phyloP scores from a whole-genome alignment of 2,888 invertebrate species.

The Tenodera sinensis region DNA sequence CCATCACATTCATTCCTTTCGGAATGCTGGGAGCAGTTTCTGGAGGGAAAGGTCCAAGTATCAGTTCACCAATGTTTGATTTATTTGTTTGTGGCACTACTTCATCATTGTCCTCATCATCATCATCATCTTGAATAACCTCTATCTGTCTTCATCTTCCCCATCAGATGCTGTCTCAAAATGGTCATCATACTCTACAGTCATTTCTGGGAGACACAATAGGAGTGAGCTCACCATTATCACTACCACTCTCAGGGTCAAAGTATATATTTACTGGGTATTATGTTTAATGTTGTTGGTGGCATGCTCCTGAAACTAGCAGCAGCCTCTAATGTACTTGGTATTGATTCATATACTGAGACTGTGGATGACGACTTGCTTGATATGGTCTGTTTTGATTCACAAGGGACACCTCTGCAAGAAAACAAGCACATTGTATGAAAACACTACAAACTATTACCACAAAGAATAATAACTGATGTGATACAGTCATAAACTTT shows the following conservation, averaged over 20 bases:
- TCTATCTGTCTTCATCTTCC: conserved; percentile 18
- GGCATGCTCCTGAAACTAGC: neutral
- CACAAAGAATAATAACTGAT: neutral
- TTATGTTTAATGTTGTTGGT: conserved; percentile 8
- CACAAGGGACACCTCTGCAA: neutral
- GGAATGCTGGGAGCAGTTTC: neutral
- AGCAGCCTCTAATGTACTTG: neutral
- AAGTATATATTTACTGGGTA: neutral
- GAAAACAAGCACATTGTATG: neutral
- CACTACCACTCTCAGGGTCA: conserved; percentile 3
- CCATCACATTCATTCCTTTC: neutral
- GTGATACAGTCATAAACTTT: too few species aligned
- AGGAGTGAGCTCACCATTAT: conserved; percentile 25
- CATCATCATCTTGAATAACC: neutral
- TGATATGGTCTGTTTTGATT: neutral
- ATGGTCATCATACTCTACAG: conserved; percentile 24
- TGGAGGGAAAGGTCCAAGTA: neutral
- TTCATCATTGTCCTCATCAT: too few species aligned
- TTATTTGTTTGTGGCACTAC: neutral
- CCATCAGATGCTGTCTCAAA: conserved; percentile 27
- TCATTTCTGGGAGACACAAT: conserved; percentile 19
- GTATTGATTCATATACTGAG: neutral
- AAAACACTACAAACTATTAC: too few species aligned
- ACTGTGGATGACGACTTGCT: neutral
- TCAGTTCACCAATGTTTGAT: neutral